These are phyloP conservation scores for Excalfactoria chinensis DNA, from an alignment of 2,113 vertebrate genomes.

Conservation along the genomic window DNA sequence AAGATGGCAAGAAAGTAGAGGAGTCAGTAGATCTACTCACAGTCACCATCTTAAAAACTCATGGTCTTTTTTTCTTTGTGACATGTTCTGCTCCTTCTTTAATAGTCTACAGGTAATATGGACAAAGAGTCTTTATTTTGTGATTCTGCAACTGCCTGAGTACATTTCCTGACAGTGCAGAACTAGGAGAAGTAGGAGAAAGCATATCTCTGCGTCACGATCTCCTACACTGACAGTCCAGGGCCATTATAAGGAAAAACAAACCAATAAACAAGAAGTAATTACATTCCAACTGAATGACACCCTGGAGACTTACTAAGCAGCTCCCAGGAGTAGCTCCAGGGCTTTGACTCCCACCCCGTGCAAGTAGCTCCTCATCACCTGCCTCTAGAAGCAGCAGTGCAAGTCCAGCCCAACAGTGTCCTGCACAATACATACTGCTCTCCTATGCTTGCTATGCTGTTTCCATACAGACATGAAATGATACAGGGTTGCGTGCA, in stretches of 20 bases:
- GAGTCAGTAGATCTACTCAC: not conserved
- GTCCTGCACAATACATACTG: not conserved
- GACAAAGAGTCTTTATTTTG: too few species aligned
- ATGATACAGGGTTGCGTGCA: not conserved
- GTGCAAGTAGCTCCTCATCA: not conserved
- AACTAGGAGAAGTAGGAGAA: not conserved
- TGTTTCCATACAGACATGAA: not conserved
- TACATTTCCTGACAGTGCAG: too few species aligned
- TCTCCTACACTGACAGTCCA: not conserved
- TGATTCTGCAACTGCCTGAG: too few species aligned
- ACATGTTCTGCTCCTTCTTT: not conserved
- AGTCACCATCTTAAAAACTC: not conserved
- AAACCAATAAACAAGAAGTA: not conserved
- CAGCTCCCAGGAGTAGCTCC: not conserved
- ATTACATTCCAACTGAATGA: not conserved
- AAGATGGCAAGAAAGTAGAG: not conserved
- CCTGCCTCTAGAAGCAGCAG: not conserved
- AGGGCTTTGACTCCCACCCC: not conserved
- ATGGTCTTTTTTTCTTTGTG: not conserved
- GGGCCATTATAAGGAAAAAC: not conserved
- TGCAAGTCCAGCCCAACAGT: not conserved
- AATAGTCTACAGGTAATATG: too few species aligned
- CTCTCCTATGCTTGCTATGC: not conserved
- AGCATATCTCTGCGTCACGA: not conserved
- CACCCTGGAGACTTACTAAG: not conserved